Base-by-base conservation (phyloP, 2,797 vertebrate species). In the Labeo calbasu region DNA sequence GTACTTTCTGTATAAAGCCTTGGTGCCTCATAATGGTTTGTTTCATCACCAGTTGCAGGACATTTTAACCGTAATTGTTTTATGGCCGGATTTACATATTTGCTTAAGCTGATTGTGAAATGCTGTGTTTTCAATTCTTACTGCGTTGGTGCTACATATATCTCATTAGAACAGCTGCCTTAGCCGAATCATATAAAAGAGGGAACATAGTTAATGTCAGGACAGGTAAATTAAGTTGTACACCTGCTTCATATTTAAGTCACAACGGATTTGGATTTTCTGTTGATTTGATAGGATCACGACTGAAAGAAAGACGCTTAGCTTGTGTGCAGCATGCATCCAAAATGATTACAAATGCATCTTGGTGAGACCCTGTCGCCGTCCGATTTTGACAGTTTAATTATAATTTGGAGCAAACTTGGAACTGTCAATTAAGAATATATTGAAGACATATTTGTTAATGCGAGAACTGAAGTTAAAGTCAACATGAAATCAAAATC, bases 141-240 rank as follows among this genome's bases (percentile, higher is more conserved):
- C 14, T 14, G 32, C 0, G 53, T 28, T 40, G 63, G 14, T 32
- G 55, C 43, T 53, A 68, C 82, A 84, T 28, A 36, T 72, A 84
- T 84, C 76, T 84, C 76, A 79, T 84, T 84, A 71, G 43, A 51
- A 61, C 82, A 79, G 75, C 75, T 79, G 82, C 36, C 23, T 76
- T 36, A 28, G 40, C 25, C 50, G 19, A 81, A 61, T n/a, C 12
- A n/a, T 32, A 46, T 68, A 83, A 81, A 21, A 48, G 32, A 68
- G 72, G 63, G 76, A 68, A 69, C 14, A 63, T 15, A 43, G 59
- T 61, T 40, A 55, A 51, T 83, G 55, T n/a, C 70, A 14, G 28
- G 21, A 65, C 40, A 65, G 69, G 23, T 71, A 59, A 28, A 81
- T 48, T 21, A 21, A 32, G 36, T 43, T 57, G 40, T 40, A 72